A percentile compares a stretch with the other conserved stretches of the same genome.
Evolutionary conservation across 2,888 invertebrate species (phyloP).

Genomic region (Corythucha ciliata): DNA sequence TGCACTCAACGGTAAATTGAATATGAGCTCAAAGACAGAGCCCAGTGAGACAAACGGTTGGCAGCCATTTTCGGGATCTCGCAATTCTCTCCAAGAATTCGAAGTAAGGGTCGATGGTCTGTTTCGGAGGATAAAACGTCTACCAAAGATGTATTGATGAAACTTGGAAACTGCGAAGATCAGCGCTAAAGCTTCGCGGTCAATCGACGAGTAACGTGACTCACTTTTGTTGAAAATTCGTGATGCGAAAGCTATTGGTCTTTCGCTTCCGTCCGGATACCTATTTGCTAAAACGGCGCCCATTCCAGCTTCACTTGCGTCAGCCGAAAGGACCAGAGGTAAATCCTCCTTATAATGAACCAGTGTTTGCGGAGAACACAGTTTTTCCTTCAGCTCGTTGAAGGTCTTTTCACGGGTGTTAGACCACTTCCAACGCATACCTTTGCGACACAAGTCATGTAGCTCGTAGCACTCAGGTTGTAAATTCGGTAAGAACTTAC

Average conservation of each 20-base stretch:
- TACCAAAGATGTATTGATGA: not conserved
- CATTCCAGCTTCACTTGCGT: constrained; percentile 2
- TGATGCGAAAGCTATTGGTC: constrained; percentile 1
- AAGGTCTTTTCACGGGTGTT: not conserved
- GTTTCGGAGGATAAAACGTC: constrained; percentile 1
- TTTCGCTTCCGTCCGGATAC: constrained; percentile 13
- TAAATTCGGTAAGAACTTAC: not conserved
- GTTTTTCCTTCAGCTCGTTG: not conserved
- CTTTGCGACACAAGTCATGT: not conserved
- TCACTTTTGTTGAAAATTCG: not conserved
- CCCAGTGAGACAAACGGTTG: not conserved
- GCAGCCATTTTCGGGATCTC: constrained; percentile 1
- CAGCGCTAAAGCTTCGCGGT: not conserved
- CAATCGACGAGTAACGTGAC: constrained; percentile 11
- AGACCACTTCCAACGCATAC: not conserved
- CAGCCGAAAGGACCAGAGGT: not conserved
- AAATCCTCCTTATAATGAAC: not conserved
- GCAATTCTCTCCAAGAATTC: not conserved
- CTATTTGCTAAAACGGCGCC: constrained; percentile 13
- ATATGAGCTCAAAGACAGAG: not conserved
- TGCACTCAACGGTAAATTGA: not conserved
- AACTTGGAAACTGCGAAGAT: not conserved
- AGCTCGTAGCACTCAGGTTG: not conserved
- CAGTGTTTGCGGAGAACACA: not conserved
- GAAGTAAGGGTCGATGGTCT: not conserved